Conservation (phyloP, 2,113 vertebrate species). For the Hymenochirus boettgeri region DNA sequence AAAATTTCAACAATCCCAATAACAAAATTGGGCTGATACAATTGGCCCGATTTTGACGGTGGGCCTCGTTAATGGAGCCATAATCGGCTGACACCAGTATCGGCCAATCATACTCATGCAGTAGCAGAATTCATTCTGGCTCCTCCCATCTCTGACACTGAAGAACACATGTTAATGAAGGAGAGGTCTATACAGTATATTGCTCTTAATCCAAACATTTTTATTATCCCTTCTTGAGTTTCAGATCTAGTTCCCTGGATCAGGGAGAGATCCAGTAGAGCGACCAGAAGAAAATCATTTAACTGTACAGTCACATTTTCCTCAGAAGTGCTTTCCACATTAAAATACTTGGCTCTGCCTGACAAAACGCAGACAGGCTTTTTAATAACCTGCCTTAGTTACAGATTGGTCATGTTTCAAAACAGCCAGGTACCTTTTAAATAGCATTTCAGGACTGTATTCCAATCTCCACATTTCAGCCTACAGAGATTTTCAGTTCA, state of each 20-base stretch:
- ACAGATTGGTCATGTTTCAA: slow-evolving; percentile 26
- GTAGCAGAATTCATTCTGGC: no score
- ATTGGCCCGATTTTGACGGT: no score
- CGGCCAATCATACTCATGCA: no score
- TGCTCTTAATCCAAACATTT: neutral
- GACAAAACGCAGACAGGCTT: slow-evolving; percentile 16
- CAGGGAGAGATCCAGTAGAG: neutral
- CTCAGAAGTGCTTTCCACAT: slow-evolving; percentile 12
- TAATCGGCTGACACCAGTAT: no score
- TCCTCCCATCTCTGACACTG: no score
- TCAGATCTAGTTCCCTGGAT: neutral
- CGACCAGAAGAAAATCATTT: neutral
- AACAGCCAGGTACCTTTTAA: slow-evolving; percentile 12
- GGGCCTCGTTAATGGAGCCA: no score
- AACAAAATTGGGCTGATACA: no score
- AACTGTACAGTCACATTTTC: slow-evolving; percentile 12
- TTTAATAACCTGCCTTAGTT: slow-evolving; percentile 24
- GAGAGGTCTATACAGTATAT: no score
- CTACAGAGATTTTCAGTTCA: slow-evolving; percentile 4
- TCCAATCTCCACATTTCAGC: slow-evolving; percentile 21
- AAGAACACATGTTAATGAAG: no score
- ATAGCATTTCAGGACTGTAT: slow-evolving; percentile 10
- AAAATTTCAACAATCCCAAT: no score
- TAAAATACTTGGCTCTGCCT: slow-evolving; percentile 8
- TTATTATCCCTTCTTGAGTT: neutral